Evolutionary conservation across 2,888 invertebrate genomes (phyloP), one percentile per base, ranked within the genome.

Genomic region (Hermaeophaga mercurialis): DNA sequence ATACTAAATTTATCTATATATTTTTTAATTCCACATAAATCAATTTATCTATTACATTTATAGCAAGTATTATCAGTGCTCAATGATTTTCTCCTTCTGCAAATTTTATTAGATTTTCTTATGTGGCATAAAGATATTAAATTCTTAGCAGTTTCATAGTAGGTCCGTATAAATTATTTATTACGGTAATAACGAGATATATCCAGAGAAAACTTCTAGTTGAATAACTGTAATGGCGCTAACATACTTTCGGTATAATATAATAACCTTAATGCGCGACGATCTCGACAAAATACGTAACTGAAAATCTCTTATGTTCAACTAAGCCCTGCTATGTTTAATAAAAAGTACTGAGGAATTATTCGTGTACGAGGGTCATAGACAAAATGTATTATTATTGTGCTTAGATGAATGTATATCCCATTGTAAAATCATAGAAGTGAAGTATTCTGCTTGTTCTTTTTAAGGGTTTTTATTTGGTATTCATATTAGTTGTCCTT

Each of bases 161-260:
- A 31, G 31, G 31, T 12, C 31, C 31, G 39, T 39, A 39, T 39
- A 39, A 39, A 39, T 39, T 39, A 39, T 39, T 39, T 39, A 39
- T 39, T 12, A 15, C 14, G 19, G 39, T 22, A 39, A 39, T 39
- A 19, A 22, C 39, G 39, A 6, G 39, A 39, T 19, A 39, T 39
- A 19, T 39, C 19, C 19, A 18, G 39, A 22, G 39, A 39, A 39
- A 39, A 39, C 39, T 39, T 39, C 39, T 39, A 39, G 19, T 39
- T 39, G 39, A 39, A 39, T 39, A 39, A 39, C 39, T 39, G 39
- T 39, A 39, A 39, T 39, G 39, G 39, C 19, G 39, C 39, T 39
- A 39, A 39, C 39, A 39, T 39, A 39, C 39, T 39, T 39, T 39
- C 39, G 39, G 12, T 18, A 39, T 39, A 39, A 39, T 39, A 22